These are phyloP conservation scores for Euzetes globulus DNA, from an alignment of 2,888 invertebrate species.

Conservation along the genomic window DNA sequence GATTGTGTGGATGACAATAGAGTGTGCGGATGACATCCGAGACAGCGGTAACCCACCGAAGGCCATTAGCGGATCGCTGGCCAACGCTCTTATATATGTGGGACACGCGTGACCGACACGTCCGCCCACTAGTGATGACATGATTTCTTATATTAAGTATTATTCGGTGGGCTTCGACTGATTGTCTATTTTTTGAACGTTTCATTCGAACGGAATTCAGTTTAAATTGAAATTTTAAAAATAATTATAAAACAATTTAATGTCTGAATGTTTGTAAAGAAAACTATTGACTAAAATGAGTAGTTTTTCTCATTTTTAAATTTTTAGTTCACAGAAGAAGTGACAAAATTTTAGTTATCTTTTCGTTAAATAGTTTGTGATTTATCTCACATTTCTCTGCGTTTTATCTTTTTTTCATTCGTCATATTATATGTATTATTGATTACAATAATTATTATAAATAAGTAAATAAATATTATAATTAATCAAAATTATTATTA, in stretches of 20 bases:
- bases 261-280: conserved; percentile 17
- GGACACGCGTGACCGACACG: conserved; percentile 4
- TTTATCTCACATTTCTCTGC: background rate
- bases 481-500: no score
- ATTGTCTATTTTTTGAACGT: background rate
- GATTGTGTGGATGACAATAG: background rate
- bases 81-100: conserved; percentile 1
- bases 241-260: background rate
- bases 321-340: background rate
- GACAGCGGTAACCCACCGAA: conserved; percentile 40
- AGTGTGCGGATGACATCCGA: background rate
- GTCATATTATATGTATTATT: conserved; percentile 7
- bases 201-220: no score
- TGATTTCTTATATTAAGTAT: background rate
- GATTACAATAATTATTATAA: background rate
- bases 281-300: background rate
- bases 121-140: background rate
- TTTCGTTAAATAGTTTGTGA: background rate
- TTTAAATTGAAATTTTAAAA: background rate
- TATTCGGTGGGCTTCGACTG: background rate
- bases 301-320: conserved; percentile 1
- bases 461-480: background rate
- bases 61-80: background rate
- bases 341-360: background rate
- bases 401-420: background rate